These are phyloP conservation scores for Brachyistius frenatus DNA, from an alignment of 2,113 vertebrate genomes.

Conservation along the genomic window DNA sequence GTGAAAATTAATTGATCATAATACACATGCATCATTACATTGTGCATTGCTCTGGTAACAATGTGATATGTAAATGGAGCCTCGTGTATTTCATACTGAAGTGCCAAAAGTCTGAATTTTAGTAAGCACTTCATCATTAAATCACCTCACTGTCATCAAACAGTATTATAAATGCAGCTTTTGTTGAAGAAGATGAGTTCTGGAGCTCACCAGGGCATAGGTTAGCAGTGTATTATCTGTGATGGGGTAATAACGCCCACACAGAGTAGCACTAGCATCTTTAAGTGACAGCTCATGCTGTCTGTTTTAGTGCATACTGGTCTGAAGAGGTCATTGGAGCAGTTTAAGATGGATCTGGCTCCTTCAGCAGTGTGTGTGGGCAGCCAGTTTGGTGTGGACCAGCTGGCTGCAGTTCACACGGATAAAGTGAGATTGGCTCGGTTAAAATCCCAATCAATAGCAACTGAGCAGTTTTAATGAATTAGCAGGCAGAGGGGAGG, in stretches of 20 bases:
- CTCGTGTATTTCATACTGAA: conserved; percentile 14
- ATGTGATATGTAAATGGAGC: conserved; percentile 22
- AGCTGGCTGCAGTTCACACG: conserved; percentile 48
- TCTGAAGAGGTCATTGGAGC: conserved; percentile 47
- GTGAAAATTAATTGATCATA: conserved; percentile 11
- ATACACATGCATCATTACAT: conserved; percentile 36
- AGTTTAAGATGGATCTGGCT: conserved; percentile 37
- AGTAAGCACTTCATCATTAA: conserved; percentile 20
- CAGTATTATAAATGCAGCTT: conserved; percentile 59
- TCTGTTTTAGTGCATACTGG: conserved; percentile 40
- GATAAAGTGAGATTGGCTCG: conserved; percentile 36
- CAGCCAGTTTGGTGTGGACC: conserved; percentile 38
- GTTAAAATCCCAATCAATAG: conserved; percentile 41
- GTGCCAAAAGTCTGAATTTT: conserved; percentile 32
- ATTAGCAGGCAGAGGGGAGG: conserved; percentile 35
- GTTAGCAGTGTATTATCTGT: conserved; percentile 40
- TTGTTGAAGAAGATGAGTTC: conserved; percentile 44
- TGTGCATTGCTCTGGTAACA: conserved; percentile 26
- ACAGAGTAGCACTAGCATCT: conserved; percentile 39
- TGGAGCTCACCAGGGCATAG: conserved; percentile 50
- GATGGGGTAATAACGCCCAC: conserved; percentile 55
- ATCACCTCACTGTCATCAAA: conserved; percentile 60
- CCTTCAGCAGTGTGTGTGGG: conserved; percentile 34
- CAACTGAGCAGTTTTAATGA: conserved; percentile 42
- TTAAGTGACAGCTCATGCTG: conserved; percentile 49